Evolutionary conservation across 2,888 invertebrate genomes (phyloP).

Genomic region (Melieria picta): DNA sequence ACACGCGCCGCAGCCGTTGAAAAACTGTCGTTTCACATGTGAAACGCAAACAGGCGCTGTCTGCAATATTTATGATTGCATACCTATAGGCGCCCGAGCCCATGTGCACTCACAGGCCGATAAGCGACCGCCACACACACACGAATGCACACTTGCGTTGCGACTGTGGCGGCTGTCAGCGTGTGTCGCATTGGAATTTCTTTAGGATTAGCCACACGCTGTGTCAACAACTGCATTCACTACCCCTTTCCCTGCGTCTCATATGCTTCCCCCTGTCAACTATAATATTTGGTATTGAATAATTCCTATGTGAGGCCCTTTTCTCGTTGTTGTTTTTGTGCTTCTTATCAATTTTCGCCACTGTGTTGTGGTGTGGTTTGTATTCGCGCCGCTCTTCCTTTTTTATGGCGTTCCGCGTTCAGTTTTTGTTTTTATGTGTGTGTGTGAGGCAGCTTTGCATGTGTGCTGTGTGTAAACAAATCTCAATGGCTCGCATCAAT

Average conservation of each 20-base stretch:
- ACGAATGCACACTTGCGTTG: too few species aligned
- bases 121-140: too few species aligned
- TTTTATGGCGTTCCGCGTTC: neutral
- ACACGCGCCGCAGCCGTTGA: too few species aligned
- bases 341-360: slow-evolving; percentile 14
- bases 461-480: slow-evolving; percentile 34
- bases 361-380: slow-evolving; percentile 25
- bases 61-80: too few species aligned
- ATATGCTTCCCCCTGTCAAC: too few species aligned
- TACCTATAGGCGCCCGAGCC: too few species aligned
- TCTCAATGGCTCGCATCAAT: slow-evolving; percentile 36
- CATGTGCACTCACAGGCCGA: too few species aligned
- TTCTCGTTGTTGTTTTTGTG: slow-evolving; percentile 25
- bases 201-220: neutral
- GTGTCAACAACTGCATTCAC: neutral
- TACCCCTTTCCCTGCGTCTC: too few species aligned
- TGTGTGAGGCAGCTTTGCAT: slow-evolving; percentile 7
- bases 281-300: too few species aligned
- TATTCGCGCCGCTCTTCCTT: neutral
- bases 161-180: neutral
- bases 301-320: slow-evolving; percentile 8
- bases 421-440: slow-evolving; percentile 9
- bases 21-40: too few species aligned
- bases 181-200: neutral
- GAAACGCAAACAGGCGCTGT: too few species aligned